A percentile compares a stretch with the other conserved stretches of the same genome.
Evolutionary conservation across 2,888 invertebrate genomes (phyloP).

Genomic region (Monopis laevigella): DNA sequence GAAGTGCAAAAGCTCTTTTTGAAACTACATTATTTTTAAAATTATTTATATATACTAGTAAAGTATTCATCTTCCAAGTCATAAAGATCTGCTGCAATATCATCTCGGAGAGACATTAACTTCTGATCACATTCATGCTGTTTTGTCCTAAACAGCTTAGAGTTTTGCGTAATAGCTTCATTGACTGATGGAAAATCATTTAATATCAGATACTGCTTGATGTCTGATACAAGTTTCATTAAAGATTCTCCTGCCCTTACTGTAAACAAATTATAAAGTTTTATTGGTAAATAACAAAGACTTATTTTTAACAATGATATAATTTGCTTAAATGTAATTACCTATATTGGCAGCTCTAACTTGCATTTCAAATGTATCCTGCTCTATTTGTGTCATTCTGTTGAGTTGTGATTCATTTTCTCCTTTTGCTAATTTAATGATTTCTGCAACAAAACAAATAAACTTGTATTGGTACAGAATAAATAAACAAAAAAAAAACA

Average conservation of each 20-base stretch:
- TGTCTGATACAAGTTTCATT: conserved; percentile 96
- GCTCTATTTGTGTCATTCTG: conserved; percentile 91
- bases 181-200: conserved; percentile 99
- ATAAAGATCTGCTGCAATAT: conserved; percentile 93
- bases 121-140: conserved; percentile 95
- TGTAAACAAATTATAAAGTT: conserved; percentile 41
- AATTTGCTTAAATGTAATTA: conserved; percentile 31
- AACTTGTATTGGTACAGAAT: background rate
- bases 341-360: conserved; percentile 94
- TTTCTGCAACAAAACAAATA: conserved; percentile 71
- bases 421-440: conserved; percentile 86
- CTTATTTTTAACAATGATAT: too few species aligned
- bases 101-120: conserved; percentile 89
- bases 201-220: conserved; percentile 96
- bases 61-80: conserved; percentile 95
- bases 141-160: conserved; percentile 86
- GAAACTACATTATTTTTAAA: too few species aligned
- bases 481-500: too few species aligned
- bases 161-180: conserved; percentile 95
- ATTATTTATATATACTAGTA: conserved; percentile 80
- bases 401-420: conserved; percentile 92
- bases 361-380: conserved; percentile 97
- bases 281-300: too few species aligned
- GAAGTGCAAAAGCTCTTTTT: background rate
- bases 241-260: conserved; percentile 96